These are phyloP conservation scores for Paramormyrops hopkinsi DNA, from an alignment of 2,797 vertebrate genomes.

Conservation along the genomic window DNA sequence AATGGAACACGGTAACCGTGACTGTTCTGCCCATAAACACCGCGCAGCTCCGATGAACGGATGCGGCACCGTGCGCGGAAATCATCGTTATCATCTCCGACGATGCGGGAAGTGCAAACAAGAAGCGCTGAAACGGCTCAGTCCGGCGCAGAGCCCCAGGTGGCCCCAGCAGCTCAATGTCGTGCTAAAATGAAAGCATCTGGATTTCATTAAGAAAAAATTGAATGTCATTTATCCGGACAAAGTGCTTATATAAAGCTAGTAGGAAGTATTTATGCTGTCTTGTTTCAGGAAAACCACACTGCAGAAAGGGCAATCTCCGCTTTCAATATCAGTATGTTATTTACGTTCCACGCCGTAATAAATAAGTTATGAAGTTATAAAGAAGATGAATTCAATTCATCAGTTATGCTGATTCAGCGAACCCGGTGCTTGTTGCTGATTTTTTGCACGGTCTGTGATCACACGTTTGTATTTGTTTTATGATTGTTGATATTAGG, in stretches of 20 bases:
- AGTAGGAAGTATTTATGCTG: neutral
- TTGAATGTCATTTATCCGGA: neutral
- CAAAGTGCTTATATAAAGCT: neutral
- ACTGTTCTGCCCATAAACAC: constrained; percentile 13
- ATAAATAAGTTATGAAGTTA: neutral
- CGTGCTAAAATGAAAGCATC: neutral
- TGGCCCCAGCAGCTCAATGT: neutral
- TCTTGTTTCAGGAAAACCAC: neutral
- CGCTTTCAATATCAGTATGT: neutral
- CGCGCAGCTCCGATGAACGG: neutral
- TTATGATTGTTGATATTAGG: neutral
- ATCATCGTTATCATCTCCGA: constrained; percentile 10
- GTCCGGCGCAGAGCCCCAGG: neutral
- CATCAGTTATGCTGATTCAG: neutral
- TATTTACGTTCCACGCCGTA: neutral
- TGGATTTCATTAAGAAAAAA: constrained; percentile 13
- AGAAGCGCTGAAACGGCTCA: neutral
- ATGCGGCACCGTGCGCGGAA: neutral
- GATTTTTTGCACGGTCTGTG: neutral
- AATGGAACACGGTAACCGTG: constrained; percentile 8
- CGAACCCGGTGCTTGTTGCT: neutral
- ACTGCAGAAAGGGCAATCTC: neutral
- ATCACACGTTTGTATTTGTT: neutral
- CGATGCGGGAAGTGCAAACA: neutral
- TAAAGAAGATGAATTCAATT: neutral